Conservation (phyloP, 2,797 vertebrate species). For the Poecilia wingei region DNA sequence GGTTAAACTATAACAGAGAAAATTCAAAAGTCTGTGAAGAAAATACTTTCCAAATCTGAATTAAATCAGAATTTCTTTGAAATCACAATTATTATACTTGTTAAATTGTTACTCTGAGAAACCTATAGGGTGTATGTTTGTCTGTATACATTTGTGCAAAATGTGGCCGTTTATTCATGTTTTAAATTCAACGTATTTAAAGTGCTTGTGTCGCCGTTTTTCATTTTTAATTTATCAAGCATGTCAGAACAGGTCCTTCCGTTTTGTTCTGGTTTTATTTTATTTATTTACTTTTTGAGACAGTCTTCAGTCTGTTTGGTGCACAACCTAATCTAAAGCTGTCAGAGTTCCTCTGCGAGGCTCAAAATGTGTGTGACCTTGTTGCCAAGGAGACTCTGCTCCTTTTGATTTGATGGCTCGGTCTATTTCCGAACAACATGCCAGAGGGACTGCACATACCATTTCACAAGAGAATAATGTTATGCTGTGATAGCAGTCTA, state of each 20-base stretch:
- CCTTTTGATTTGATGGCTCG: conserved; percentile 22
- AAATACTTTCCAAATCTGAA: background rate
- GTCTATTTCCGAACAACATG: conserved; percentile 29
- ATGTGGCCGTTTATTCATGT: background rate
- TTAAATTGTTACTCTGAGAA: background rate
- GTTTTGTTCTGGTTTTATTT: background rate
- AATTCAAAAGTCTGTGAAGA: background rate
- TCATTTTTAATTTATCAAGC: background rate
- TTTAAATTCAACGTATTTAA: background rate
- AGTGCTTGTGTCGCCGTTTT: background rate
- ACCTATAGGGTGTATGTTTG: background rate
- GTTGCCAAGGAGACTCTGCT: conserved; percentile 26
- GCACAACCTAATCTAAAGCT: background rate
- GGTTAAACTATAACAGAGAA: background rate
- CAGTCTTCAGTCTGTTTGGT: background rate
- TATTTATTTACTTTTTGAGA: background rate
- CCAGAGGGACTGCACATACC: background rate
- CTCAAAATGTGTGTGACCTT: conserved; percentile 47
- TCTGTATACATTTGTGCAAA: background rate
- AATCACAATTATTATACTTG: background rate
- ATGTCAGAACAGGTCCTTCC: background rate
- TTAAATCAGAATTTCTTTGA: background rate
- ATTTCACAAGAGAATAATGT: background rate
- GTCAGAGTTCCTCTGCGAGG: background rate
- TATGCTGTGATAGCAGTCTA: background rate